These are phyloP conservation scores for Aleiodes sp. DNA, from an alignment of 1,140 invertebrate genomes.

Conservation along the genomic window DNA sequence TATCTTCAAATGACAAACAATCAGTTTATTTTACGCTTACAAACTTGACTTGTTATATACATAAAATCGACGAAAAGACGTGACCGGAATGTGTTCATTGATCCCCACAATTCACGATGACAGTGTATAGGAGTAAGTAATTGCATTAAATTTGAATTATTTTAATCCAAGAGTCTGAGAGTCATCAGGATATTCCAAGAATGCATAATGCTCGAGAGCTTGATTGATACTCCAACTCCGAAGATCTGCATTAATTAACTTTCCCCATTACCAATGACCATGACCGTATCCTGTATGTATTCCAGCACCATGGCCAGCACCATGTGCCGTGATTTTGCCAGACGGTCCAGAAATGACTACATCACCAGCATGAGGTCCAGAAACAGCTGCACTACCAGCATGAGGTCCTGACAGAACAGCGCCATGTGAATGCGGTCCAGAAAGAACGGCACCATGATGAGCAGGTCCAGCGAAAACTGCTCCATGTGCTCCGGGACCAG, in stretches of 20 bases:
- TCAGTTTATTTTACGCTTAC: conserved; percentile 22
- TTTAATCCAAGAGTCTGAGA: no score
- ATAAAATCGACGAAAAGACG: background rate
- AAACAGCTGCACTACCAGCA: conserved; percentile 55
- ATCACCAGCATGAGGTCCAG: conserved; percentile 59
- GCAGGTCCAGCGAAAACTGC: conserved; percentile 31
- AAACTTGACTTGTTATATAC: conserved; percentile 21
- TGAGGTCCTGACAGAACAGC: conserved; percentile 58
- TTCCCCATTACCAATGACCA: conserved; percentile 51
- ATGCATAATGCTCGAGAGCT: no score
- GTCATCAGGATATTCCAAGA: no score
- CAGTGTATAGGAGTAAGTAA: no score
- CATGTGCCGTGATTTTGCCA: conserved; percentile 61
- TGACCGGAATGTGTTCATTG: no score
- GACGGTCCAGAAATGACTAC: conserved; percentile 62
- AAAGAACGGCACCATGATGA: conserved; percentile 48
- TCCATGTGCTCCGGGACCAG: conserved; percentile 43
- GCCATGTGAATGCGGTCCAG: conserved; percentile 52
- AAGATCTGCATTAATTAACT: no score
- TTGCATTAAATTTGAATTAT: no score
- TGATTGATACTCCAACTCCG: no score
- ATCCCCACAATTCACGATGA: no score
- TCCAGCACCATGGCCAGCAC: conserved; percentile 56
- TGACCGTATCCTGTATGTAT: conserved; percentile 57
- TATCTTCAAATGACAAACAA: background rate